Evolutionary conservation across 2,797 vertebrate genomes (phyloP).

Genomic region (Anguilla megastoma): DNA sequence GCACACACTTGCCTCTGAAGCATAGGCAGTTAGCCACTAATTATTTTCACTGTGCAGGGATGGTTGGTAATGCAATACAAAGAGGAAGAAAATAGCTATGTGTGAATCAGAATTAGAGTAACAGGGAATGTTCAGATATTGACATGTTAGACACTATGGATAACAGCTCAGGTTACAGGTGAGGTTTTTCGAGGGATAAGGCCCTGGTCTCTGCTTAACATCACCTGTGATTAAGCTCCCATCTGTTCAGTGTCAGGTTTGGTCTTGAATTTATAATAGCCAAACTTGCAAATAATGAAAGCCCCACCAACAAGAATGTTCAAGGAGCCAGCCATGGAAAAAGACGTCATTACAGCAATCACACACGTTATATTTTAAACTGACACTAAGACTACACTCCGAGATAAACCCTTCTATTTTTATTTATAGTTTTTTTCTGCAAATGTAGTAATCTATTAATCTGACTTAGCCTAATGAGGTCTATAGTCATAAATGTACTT

Average conservation of each 20-base stretch:
- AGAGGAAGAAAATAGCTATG: conserved; percentile 6
- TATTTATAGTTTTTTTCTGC: background rate
- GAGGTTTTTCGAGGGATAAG: conserved; percentile 53
- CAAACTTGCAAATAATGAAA: conserved; percentile 53
- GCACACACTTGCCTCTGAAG: no score
- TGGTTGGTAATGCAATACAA: background rate
- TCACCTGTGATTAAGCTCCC: conserved; percentile 77
- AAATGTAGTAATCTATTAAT: no score
- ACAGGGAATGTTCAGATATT: conserved; percentile 38
- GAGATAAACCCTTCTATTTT: conserved; percentile 1
- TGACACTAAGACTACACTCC: conserved; percentile 54
- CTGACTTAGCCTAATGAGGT: no score
- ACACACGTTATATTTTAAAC: conserved; percentile 65
- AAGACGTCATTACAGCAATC: conserved; percentile 70
- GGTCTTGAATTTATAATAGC: conserved; percentile 69
- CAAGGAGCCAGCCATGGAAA: conserved; percentile 72
- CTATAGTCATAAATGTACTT: no score
- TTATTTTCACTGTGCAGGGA: background rate
- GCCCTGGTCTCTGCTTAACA: conserved; percentile 56
- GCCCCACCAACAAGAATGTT: conserved; percentile 70
- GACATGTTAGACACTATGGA: conserved; percentile 49
- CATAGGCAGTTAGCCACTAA: no score
- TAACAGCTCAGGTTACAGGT: conserved; percentile 53
- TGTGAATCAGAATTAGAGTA: conserved; percentile 21
- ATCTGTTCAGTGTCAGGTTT: conserved; percentile 74